phyloP scores from a whole-genome alignment of 2,113 vertebrate species.

The Varanus salvator region DNA sequence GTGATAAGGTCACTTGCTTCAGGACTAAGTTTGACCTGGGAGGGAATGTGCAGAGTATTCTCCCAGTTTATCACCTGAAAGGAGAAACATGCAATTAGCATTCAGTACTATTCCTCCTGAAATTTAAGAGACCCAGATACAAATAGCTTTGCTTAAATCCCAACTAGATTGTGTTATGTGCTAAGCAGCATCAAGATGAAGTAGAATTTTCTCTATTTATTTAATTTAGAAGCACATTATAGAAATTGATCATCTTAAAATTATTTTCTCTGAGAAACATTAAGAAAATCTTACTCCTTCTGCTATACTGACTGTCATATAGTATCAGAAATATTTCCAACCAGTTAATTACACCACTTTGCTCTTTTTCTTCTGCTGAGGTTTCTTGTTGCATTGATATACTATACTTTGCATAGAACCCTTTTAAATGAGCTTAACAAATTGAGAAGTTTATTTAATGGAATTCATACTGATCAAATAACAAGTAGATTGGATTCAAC shows the following conservation, averaged over 20 bases:
- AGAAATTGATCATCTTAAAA: not conserved
- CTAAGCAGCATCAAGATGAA: not conserved
- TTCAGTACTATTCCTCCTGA: not conserved
- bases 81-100: slow-evolving; percentile 42
- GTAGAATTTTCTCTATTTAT: not conserved
- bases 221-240: not conserved
- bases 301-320: not conserved
- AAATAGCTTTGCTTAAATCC: not conserved
- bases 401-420: no score
- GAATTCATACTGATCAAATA: not conserved
- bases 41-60: slow-evolving; percentile 93
- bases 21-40: slow-evolving; percentile 91
- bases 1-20: slow-evolving; percentile 94
- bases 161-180: not conserved
- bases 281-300: not conserved
- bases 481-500: no score
- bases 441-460: not conserved
- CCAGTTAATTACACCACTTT: not conserved
- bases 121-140: not conserved
- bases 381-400: no score
- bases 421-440: not conserved
- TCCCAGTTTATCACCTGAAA: slow-evolving; percentile 97
- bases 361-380: not conserved
- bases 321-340: no score
- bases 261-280: not conserved